Conservation (phyloP, 2,113 vertebrate genomes). For the Accipiter cooperii region DNA sequence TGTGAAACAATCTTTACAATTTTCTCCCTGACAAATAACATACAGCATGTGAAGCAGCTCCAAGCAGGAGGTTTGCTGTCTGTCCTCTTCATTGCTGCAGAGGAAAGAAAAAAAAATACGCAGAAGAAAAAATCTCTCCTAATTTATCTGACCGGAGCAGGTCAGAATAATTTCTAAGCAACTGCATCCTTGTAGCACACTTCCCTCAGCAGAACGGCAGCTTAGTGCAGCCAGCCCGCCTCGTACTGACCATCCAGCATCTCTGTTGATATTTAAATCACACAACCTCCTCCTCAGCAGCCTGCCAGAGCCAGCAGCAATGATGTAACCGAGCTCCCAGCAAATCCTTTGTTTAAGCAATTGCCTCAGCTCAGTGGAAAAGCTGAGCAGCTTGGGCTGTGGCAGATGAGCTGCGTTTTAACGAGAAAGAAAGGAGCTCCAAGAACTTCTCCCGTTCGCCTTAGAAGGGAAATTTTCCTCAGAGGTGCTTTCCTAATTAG, state of each 20-base stretch:
- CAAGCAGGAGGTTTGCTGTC: background rate
- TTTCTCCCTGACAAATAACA: background rate
- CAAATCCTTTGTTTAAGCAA: conserved; percentile 64
- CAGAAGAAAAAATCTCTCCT: background rate
- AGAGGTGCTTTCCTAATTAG: background rate
- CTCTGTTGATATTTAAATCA: conserved; percentile 10
- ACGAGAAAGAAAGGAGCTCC: background rate
- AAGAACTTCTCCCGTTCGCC: background rate
- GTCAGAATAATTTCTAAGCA: background rate
- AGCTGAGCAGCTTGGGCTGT: background rate
- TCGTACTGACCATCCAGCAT: background rate
- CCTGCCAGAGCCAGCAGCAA: background rate
- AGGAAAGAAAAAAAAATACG: background rate
- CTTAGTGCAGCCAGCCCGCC: background rate
- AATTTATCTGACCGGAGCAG: background rate
- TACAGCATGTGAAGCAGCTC: background rate
- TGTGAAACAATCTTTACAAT: background rate
- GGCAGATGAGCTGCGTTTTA: background rate
- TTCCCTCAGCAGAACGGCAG: background rate
- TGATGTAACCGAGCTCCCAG: conserved; percentile 59
- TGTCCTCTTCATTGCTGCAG: background rate
- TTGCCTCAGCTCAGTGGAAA: background rate
- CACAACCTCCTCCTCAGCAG: background rate
- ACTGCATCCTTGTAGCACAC: background rate
- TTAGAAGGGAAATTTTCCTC: background rate